Evolutionary conservation across 2,888 invertebrate species (phyloP).

Genomic region (Sicus ferrugineus): DNA sequence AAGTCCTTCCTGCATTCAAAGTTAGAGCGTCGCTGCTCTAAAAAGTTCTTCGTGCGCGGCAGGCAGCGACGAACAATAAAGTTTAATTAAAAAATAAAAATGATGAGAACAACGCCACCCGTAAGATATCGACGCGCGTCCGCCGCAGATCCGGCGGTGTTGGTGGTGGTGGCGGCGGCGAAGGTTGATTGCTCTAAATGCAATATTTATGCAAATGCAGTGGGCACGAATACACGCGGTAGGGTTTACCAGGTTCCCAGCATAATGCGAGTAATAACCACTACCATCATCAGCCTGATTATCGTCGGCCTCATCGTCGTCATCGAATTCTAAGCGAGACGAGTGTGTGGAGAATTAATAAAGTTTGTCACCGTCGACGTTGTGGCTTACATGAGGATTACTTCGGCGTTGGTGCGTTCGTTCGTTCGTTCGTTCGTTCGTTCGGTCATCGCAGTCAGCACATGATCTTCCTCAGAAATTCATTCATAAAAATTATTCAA

Average conservation of each 20-base stretch:
- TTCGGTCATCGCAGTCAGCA: constrained; percentile 38
- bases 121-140: background rate
- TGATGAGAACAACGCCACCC: constrained; percentile 29
- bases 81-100: constrained; percentile 35
- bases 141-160: no score
- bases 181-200: constrained; percentile 14
- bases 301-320: background rate
- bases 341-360: constrained; percentile 53
- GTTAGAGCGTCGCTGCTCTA: no score
- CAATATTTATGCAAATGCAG: constrained; percentile 31
- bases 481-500: constrained; percentile 62
- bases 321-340: constrained; percentile 32
- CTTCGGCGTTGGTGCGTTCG: constrained; percentile 30
- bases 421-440: background rate
- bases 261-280: no score
- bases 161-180: constrained; percentile 3
- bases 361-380: constrained; percentile 57
- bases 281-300: background rate
- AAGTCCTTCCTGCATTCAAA: no score
- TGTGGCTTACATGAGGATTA: constrained; percentile 55
- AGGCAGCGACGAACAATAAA: constrained; percentile 39
- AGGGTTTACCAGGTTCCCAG: background rate
- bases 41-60: background rate
- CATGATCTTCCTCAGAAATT: constrained; percentile 55
- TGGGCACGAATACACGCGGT: background rate